Base-by-base conservation (phyloP, 1,140 invertebrate genomes). In the Cotesia vestalis region DNA sequence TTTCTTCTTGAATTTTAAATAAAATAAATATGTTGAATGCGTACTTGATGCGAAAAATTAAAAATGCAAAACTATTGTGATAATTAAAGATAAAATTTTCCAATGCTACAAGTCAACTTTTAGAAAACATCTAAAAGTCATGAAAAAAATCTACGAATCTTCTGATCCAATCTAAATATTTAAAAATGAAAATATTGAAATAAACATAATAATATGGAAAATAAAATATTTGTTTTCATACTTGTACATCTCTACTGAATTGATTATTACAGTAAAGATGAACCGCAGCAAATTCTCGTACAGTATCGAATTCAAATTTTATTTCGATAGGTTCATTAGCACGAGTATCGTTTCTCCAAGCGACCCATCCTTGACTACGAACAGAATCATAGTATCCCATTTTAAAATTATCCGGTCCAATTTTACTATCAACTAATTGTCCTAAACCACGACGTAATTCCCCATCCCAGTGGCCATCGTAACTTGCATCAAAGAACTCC, bases 281-380 rank as follows among this genome's bases (percentile, higher is more conserved):
- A 17, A 96, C 90, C 1, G 91, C 90, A 17, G 91, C 93, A 86
- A 97, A 96, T 85, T 97, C 96, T 5, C 95, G 88, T 20, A 95
- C 90, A 79, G 89, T 89, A 79, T 95, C 94, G 86, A 98, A 98
- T 84, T 96, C 92, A 85, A 97, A 96, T 69, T 92, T 91, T 73
- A 95, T 91, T 78, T 93, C 92, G 5, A 94, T 88, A 0, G 91
- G 90, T 73, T 89, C 89, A 6, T 88, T 88, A 12, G 86, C 83
- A n/a, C 91, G 88, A 0, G 89, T 89, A 76, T 96, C 94, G 85
- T 95, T 96, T 73, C 91, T 90, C 95, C 96, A 97, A 1, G 95
- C 96, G n/a, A 97, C 92, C 96, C 96, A 98, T 27, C 93, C 91
- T 80, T 92, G 92, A 11, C 74, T 73, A 34, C 87, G 86, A 86